Conservation (phyloP, 2,113 vertebrate species). For the Bungarus multicinctus region DNA sequence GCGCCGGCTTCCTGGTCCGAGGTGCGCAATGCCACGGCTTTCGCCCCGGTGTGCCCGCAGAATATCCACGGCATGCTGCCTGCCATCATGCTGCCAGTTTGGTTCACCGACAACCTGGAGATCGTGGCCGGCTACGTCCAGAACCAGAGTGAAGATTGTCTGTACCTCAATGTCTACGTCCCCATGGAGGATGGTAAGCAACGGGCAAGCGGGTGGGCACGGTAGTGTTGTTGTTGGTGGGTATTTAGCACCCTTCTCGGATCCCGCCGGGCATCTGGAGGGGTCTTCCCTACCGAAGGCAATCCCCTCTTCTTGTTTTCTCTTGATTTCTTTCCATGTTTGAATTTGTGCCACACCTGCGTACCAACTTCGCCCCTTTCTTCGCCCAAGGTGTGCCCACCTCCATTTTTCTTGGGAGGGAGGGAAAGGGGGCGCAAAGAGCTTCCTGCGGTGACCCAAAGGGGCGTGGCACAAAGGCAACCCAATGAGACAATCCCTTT, state of each 20-base stretch:
- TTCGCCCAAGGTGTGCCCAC: too few relatives aligned
- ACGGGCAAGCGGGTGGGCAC: not conserved
- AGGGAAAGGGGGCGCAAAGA: not conserved
- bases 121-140: slow-evolving; percentile 86
- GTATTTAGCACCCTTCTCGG: not conserved
- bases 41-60: slow-evolving; percentile 89
- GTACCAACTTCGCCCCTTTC: not conserved
- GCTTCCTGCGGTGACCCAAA: not conserved
- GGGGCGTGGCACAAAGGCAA: too few relatives aligned
- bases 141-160: slow-evolving; percentile 93
- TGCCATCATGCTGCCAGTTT: slow-evolving; percentile 90
- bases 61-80: slow-evolving; percentile 88
- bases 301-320: too few relatives aligned
- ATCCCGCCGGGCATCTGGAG: not conserved
- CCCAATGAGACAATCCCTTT: too few relatives aligned
- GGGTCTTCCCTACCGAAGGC: not conserved
- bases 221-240: not conserved
- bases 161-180: slow-evolving; percentile 92
- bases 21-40: slow-evolving; percentile 87
- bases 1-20: slow-evolving; percentile 89
- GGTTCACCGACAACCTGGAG: slow-evolving; percentile 92
- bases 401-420: too few relatives aligned
- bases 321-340: not conserved
- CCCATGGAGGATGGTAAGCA: slow-evolving; percentile 91
- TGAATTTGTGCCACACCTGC: not conserved